These are phyloP conservation scores for Grallaria varia DNA, from an alignment of 2,113 vertebrate species.

Conservation along the genomic window DNA sequence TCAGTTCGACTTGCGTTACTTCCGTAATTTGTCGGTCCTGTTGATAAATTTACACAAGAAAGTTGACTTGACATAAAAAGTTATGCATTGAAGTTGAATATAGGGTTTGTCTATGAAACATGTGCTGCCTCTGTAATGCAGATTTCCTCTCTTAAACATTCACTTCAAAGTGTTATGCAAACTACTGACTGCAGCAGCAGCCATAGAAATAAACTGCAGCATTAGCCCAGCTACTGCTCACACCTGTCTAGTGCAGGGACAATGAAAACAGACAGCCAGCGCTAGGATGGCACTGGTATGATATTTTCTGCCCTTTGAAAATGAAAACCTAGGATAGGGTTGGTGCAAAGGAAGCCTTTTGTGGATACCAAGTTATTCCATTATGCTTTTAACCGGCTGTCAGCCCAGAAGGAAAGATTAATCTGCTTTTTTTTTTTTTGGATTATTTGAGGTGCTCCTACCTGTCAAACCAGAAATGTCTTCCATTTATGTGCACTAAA, in stretches of 20 bases:
- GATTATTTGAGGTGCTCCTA: background rate
- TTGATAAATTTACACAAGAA: background rate
- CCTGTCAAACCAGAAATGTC: background rate
- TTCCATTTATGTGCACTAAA: background rate
- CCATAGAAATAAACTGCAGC: background rate
- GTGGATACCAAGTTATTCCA: background rate
- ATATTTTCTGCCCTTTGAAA: background rate
- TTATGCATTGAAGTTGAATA: background rate
- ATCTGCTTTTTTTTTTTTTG: background rate
- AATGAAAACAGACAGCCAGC: background rate
- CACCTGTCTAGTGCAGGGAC: background rate
- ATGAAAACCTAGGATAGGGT: background rate
- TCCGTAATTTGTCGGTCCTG: background rate
- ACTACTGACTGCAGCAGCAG: background rate
- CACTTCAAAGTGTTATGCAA: slow-evolving; percentile 17
- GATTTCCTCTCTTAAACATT: background rate
- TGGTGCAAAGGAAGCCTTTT: background rate
- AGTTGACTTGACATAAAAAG: background rate
- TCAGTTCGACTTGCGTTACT: background rate
- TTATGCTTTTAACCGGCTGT: background rate
- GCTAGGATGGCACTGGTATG: fast-evolving
- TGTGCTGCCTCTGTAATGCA: background rate
- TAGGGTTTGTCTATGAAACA: background rate
- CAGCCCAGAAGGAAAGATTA: background rate
- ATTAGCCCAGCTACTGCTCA: background rate